Evolutionary conservation across 2,113 vertebrate species (phyloP).

Genomic region (Phrynosoma platyrhinos): DNA sequence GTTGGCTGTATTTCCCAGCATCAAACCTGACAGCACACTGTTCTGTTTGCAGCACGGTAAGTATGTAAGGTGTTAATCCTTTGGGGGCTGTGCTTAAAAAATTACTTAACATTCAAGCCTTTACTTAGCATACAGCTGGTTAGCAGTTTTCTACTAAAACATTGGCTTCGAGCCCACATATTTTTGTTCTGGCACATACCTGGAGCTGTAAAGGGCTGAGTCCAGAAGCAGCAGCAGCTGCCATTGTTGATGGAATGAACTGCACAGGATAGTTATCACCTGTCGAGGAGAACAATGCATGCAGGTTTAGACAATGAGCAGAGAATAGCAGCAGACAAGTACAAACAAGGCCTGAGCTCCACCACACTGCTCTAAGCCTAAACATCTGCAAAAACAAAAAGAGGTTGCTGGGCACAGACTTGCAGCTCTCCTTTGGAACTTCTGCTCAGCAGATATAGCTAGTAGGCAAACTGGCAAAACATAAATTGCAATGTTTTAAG

Average conservation of each 20-base stretch:
- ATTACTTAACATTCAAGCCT: constrained; percentile 90
- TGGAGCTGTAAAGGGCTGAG: constrained; percentile 99
- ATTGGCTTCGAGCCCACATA: constrained; percentile 87
- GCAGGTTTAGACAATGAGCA: constrained; percentile 98
- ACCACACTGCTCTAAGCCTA: constrained; percentile 84
- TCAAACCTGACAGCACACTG: constrained; percentile 54
- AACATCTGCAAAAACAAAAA: constrained; percentile 98
- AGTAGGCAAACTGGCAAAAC: constrained; percentile 83
- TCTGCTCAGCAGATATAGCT: constrained; percentile 80
- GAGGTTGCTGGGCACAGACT: constrained; percentile 83
- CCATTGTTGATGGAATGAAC: constrained; percentile 99
- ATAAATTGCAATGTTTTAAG: constrained; percentile 70
- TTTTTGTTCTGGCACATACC: constrained; percentile 94
- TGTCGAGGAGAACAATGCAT: constrained; percentile 95
- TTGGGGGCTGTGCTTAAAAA: constrained; percentile 83
- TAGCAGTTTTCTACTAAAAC: constrained; percentile 86
- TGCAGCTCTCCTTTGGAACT: constrained; percentile 83
- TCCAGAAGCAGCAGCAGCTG: constrained; percentile 99
- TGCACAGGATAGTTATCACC: constrained; percentile 99
- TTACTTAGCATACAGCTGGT: constrained; percentile 98
- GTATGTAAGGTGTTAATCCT: constrained; percentile 92
- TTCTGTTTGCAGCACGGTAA: constrained; percentile 78
- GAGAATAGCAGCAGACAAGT: constrained; percentile 88
- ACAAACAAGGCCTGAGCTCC: constrained; percentile 87
- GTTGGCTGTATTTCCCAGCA: constrained; percentile 61